Base-by-base conservation (phyloP, 2,797 vertebrate species). In the Notolepis coatsorum region DNA sequence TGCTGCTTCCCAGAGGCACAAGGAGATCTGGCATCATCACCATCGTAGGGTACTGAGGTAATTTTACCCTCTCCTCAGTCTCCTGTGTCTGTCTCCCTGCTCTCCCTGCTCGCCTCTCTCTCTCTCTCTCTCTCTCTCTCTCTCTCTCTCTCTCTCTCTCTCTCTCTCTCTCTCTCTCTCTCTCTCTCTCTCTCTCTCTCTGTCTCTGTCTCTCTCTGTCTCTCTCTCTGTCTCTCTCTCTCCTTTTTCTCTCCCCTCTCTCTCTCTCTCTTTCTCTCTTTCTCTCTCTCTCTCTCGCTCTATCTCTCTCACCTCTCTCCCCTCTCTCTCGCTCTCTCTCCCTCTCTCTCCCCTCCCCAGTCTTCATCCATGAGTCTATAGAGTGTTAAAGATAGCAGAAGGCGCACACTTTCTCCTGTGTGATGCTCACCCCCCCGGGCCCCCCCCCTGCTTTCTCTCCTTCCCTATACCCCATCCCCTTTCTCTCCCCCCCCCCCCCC, bases 1-100 rank as follows among this genome's bases (percentile, higher is more conserved):
- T 3, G n/a, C 68, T 38, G 59, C 78, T 69, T 81, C 77, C 71
- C 79, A 75, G 51, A 59, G 60, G 59, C 59, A 33, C 39, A 25
- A 52, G 7, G 30, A 61, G 75, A 72, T 73, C 64, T 75, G 77
- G 51, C 74, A 62, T 75, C 71, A 73, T 77, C 57, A 50, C 47
- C 17, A 12, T 41, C 38, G 18, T 41, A n/a, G 66, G 50, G 72
- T 23, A 54, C 18, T 30, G 37, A 72, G 60, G 67, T 55, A 55
- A 43, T 53, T 50, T 48, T n/a, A n/a, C 39, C 45, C 52, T 46
- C 46, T n/a, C n/a, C n/a, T n/a, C n/a, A n/a, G n/a, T n/a, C 43
- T 73, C 56, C 52, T 27, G 54, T 46, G 41, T 70, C 60, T 73
- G 51, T 31, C n/a, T 62, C 48, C 48, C 13, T 27, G 25, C 35